phyloP scores from a whole-genome alignment of 1,140 invertebrate species.

The Stratiolaelaps scimitus region DNA sequence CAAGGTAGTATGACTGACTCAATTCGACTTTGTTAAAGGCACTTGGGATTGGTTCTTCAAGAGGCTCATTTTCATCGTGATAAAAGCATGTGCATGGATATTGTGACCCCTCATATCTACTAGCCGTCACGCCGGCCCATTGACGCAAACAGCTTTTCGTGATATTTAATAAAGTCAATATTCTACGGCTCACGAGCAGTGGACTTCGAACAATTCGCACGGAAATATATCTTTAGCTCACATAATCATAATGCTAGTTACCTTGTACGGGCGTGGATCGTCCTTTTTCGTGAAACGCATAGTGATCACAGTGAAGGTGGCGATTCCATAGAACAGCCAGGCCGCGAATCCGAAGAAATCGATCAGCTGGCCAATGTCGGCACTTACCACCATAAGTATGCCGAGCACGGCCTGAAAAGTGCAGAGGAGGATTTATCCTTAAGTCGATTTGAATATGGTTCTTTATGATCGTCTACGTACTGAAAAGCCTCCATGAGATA shows the following conservation, averaged over 20 bases:
- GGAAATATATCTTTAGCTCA: slow-evolving; percentile 6
- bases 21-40: too few relatives aligned
- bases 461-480: too few relatives aligned
- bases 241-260: too few relatives aligned
- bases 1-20: too few relatives aligned
- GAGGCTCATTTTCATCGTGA: too few relatives aligned
- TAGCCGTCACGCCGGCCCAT: too few relatives aligned
- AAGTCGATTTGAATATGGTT: too few relatives aligned
- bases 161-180: slow-evolving; percentile 36
- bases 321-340: slow-evolving; percentile 44
- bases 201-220: neutral
- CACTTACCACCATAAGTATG: slow-evolving; percentile 44
- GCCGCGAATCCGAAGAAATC: slow-evolving; percentile 49
- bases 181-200: neutral
- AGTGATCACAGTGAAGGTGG: slow-evolving; percentile 45
- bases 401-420: slow-evolving; percentile 42
- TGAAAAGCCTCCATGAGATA: too few relatives aligned
- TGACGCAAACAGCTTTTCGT: slow-evolving; percentile 51
- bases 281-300: slow-evolving; percentile 43
- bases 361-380: slow-evolving; percentile 46
- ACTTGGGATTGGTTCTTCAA: too few relatives aligned
- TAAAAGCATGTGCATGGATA: too few relatives aligned
- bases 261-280: slow-evolving; percentile 44
- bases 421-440: too few relatives aligned
- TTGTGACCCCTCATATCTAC: too few relatives aligned